Evolutionary conservation across 2,113 vertebrate genomes (phyloP).

Genomic region (Otolemur garnettii): DNA sequence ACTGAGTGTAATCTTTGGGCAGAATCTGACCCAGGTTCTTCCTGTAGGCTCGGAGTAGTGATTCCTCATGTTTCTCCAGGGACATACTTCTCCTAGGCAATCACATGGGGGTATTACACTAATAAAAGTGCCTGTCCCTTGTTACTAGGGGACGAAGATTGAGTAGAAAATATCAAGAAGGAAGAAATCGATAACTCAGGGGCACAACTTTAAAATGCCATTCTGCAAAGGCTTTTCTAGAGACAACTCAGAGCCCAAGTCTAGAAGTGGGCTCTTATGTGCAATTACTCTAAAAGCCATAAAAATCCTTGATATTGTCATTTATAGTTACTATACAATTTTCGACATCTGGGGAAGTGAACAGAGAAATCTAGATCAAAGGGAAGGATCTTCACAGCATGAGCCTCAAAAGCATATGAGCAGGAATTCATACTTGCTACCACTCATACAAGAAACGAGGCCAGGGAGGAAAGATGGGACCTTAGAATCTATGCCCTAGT

Average conservation of each 20-base stretch:
- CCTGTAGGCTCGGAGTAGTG: conserved; percentile 58
- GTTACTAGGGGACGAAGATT: conserved; percentile 56
- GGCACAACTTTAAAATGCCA: conserved; percentile 77
- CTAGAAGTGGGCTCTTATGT: conserved; percentile 74
- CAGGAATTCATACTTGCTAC: conserved; percentile 75
- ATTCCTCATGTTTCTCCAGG: conserved; percentile 73
- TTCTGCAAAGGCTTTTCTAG: conserved; percentile 70
- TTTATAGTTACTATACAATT: conserved; percentile 80
- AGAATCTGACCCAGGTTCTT: conserved; percentile 43
- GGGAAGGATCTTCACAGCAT: background rate
- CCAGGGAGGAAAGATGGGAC: conserved; percentile 55
- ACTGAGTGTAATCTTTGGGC: conserved; percentile 47
- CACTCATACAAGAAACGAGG: conserved; percentile 70
- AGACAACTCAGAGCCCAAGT: conserved; percentile 59
- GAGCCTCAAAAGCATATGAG: conserved; percentile 6
- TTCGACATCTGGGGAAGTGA: conserved; percentile 79
- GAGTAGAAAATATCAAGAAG: conserved; percentile 69
- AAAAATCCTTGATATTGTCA: conserved; percentile 82
- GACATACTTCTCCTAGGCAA: conserved; percentile 26
- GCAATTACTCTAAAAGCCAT: conserved; percentile 89
- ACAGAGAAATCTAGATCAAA: conserved; percentile 15
- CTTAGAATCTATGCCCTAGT: conserved; percentile 54
- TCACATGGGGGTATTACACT: conserved; percentile 68
- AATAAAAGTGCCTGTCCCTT: conserved; percentile 76
- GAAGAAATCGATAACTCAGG: conserved; percentile 77